A percentile compares a stretch with the other conserved stretches of the same genome.
These are phyloP conservation scores for Chrysolina oricalcia DNA, from an alignment of 2,888 invertebrate species.

Conservation along the genomic window DNA sequence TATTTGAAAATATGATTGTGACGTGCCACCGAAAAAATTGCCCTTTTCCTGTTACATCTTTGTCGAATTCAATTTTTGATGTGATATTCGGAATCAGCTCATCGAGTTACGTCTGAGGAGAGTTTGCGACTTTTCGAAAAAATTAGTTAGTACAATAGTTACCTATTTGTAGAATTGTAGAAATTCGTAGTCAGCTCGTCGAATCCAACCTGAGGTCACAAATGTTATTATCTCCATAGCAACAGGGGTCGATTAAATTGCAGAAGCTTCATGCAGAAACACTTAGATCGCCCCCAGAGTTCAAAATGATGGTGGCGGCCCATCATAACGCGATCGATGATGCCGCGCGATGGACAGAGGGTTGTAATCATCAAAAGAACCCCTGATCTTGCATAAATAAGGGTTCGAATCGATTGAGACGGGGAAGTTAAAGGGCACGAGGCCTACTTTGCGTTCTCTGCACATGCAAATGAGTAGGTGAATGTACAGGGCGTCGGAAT, in stretches of 20 bases:
- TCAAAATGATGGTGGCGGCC: constrained; percentile 35
- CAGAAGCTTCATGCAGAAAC: constrained; percentile 37
- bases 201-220: constrained; percentile 35
- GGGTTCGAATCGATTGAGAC: constrained; percentile 46
- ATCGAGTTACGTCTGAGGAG: too few relatives aligned
- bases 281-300: constrained; percentile 34
- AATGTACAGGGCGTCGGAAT: neutral
- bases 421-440: constrained; percentile 15
- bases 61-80: too few relatives aligned
- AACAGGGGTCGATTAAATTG: constrained; percentile 32
- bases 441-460: constrained; percentile 3
- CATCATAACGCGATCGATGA: constrained; percentile 46
- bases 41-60: too few relatives aligned
- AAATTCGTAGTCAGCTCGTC: too few relatives aligned
- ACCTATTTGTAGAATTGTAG: too few relatives aligned
- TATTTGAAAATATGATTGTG: too few relatives aligned
- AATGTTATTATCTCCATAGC: constrained; percentile 45
- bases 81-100: too few relatives aligned
- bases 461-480: constrained; percentile 5
- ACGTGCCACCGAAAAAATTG: too few relatives aligned
- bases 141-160: too few relatives aligned
- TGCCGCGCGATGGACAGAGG: constrained; percentile 31
- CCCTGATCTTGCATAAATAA: constrained; percentile 50
- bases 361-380: constrained; percentile 41
- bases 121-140: too few relatives aligned